Evolutionary conservation across 2,888 invertebrate species (phyloP).

Genomic region (Ctena decussata): DNA sequence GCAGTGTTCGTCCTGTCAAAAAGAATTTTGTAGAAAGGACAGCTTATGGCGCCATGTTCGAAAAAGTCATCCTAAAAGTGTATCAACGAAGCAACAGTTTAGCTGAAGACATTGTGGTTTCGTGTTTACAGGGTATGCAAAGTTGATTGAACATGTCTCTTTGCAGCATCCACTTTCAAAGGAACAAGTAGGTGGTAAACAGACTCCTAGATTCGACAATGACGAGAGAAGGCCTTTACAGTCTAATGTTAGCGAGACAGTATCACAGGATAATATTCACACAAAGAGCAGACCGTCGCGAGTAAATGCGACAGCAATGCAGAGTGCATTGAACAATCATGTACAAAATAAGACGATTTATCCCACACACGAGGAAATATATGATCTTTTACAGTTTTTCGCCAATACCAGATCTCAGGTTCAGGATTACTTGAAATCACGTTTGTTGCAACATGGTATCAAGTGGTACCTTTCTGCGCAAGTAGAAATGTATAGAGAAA

Average conservation of each 20-base stretch:
- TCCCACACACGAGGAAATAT: neutral
- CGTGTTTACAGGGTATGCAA: neutral
- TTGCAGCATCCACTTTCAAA: neutral
- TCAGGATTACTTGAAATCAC: neutral
- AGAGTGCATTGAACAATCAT: neutral
- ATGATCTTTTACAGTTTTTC: neutral
- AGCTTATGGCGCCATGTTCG: neutral
- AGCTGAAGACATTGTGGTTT: neutral
- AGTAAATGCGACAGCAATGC: too few species aligned
- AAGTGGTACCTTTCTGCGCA: neutral
- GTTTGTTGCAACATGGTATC: neutral
- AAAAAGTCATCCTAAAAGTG: neutral
- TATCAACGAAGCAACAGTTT: neutral
- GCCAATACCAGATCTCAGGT: neutral
- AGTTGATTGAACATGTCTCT: neutral
- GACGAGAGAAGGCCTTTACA: too few species aligned
- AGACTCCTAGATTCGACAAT: too few species aligned
- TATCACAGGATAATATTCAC: neutral
- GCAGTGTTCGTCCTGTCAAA: neutral
- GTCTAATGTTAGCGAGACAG: neutral
- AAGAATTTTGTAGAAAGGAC: neutral
- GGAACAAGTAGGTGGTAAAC: neutral
- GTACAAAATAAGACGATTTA: neutral
- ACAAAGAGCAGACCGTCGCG: too few species aligned
- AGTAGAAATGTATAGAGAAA: constrained; percentile 18